These are phyloP conservation scores for Phanerotoma sp. DNA, from an alignment of 2,888 invertebrate genomes.

Conservation along the genomic window DNA sequence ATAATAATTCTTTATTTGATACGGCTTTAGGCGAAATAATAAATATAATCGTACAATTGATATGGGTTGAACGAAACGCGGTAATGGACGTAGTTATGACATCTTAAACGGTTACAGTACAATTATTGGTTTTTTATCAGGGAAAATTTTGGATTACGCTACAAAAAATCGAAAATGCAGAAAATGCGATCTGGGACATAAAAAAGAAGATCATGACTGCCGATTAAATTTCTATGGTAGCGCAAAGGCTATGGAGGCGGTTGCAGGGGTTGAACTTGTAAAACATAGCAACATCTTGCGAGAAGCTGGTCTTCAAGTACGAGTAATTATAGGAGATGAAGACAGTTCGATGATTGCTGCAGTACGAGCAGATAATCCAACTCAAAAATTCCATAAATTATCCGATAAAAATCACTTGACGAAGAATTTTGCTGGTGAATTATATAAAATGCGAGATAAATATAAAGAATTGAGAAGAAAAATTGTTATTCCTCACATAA, in stretches of 20 bases:
- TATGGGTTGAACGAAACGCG: neutral
- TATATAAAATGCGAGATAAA: neutral
- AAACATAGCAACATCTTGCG: conserved; percentile 34
- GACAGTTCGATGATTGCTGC: conserved; percentile 34
- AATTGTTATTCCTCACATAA: neutral
- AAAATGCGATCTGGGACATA: conserved; percentile 25
- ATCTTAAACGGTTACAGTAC: conserved; percentile 28
- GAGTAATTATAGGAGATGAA: conserved; percentile 37
- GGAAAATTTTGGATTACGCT: conserved; percentile 17
- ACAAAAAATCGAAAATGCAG: conserved; percentile 15
- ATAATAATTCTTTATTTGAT: conserved; percentile 1
- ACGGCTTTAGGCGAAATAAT: conserved; percentile 1
- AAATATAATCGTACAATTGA: conserved; percentile 7
- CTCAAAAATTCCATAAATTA: neutral
- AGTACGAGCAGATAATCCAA: conserved; percentile 11
- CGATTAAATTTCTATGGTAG: conserved; percentile 37
- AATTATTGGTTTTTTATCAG: conserved; percentile 15
- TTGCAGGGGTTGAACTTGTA: conserved; percentile 31
- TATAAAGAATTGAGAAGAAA: conserved; percentile 3
- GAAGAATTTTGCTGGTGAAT: neutral
- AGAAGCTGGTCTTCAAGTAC: conserved; percentile 30
- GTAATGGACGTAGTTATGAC: conserved; percentile 22
- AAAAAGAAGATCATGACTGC: conserved; percentile 36
- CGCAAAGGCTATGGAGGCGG: conserved; percentile 41
- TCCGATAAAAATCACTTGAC: neutral